These are phyloP conservation scores for Chaitophorus viminalis DNA, from an alignment of 2,888 invertebrate genomes.

Conservation along the genomic window DNA sequence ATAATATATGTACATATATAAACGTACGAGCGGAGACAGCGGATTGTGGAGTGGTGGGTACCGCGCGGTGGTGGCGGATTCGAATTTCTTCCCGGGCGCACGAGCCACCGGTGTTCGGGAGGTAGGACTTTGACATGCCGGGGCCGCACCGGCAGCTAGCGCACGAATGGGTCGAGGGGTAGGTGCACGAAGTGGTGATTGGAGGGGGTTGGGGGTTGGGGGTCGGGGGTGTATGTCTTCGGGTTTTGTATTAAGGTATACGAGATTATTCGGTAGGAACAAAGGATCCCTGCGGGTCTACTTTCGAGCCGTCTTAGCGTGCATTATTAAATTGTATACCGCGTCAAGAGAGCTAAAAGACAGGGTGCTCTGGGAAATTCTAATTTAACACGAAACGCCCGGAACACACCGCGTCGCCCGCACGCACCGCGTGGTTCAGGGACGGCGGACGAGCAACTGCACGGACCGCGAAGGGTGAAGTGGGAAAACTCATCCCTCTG, in stretches of 20 bases:
- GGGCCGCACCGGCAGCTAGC: not conserved
- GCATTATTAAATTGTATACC: constrained; percentile 61
- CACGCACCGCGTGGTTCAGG: not conserved
- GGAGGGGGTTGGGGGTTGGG: not conserved
- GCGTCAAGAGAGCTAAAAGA: constrained; percentile 62
- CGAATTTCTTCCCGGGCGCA: constrained; percentile 44
- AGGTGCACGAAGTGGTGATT: too few relatives aligned
- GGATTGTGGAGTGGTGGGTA: not conserved
- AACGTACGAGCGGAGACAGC: not conserved
- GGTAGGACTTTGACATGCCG: constrained; percentile 5
- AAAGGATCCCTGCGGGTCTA: constrained; percentile 61
- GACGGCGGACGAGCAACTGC: not conserved
- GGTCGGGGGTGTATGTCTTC: constrained; percentile 40
- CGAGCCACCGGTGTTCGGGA: not conserved
- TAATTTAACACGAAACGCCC: constrained; percentile 60
- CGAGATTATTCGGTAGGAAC: constrained; percentile 61
- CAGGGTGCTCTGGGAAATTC: constrained; percentile 56
- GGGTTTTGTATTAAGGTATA: constrained; percentile 61
- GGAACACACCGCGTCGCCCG: constrained; percentile 8
- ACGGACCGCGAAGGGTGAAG: not conserved
- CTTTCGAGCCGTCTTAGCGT: constrained; percentile 62
- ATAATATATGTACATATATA: too few relatives aligned
- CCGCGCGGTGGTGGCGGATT: not conserved
- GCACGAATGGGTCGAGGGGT: not conserved
- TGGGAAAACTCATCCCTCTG: constrained; percentile 52